Evolutionary conservation across 2,797 vertebrate genomes (phyloP), one percentile per base, ranked within the genome.

Genomic region (Eleutherodactylus coqui): DNA sequence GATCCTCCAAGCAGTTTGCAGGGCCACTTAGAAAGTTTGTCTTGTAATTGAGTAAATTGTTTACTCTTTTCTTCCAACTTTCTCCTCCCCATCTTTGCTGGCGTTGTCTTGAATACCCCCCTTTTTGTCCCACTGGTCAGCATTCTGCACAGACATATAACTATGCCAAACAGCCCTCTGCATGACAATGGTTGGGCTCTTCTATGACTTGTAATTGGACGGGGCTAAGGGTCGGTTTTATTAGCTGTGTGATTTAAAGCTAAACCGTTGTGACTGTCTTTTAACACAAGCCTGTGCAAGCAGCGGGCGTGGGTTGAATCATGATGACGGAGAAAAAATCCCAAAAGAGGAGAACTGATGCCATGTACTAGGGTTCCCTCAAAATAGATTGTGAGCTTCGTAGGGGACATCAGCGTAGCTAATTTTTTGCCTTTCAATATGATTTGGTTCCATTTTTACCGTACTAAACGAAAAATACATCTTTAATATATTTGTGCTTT

Each of bases 41-140:
- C 94, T 92, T 92, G 95, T 94, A 94, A 93, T 90, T 95, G 94
- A 94, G 94, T 94, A 94, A 93, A 94, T 93, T 94, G 90, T 95
- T 93, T 95, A 94, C 91, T 92, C 92, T 87, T 87, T 87, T 83
- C 81, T 87, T 84, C 82, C 69, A 76, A 81, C 76, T 87, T 87
- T 87, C 82, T 87, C 86, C 82, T 87, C 86, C 86, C 82, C 27
- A 80, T 80, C 82, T 87, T 84, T 45, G 76, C 55, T 75, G 77
- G 82, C 53, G 69, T 87, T 84, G 77, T 80, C 82, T 81, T 87
- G 76, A 87, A 87, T 84, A 38, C 81, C 82, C 82, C 67, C 45
- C 51, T 87, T 84, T 79, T 79, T 87, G 47, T 84, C 77, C 86
- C 70, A 80, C 51, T 81, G 76, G 69, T 55, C 82, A 41, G 86